Base-by-base conservation (phyloP, 2,797 vertebrate genomes). In the Gymnodraco acuticeps region DNA sequence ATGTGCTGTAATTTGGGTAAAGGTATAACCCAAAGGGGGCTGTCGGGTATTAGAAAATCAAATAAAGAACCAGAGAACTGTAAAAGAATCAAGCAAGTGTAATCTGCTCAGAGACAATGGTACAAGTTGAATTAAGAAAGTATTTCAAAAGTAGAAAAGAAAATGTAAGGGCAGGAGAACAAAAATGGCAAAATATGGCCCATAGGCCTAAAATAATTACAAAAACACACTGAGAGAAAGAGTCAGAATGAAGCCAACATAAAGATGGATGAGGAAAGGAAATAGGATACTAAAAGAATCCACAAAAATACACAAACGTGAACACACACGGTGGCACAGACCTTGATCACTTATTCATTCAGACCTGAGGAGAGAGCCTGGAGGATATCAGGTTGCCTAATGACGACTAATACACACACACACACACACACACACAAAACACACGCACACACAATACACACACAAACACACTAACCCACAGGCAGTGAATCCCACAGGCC, bases 331-430 rank as follows among this genome's bases (percentile, higher is more conserved):
- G 19, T 64, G 33, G 38, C 62, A 48, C 65, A 86, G 77, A 80
- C 74, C 84, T 80, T 88, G 80, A 92, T 92, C 83, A 93, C 87
- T 91, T 89, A 89, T 93, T 93, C 58, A 92, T 93, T 84, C 75
- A 84, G 81, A 77, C 83, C 81, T 80, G 67, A 79, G 84, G 66
- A 88, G 78, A 77, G 75, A 86, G 83, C 56, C 38, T 45, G 65
- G 76, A 69, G 70, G 88, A 88, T 38, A 38, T 92, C 77, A 81
- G 78, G 88, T 92, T 90, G 71, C 90, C 70, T 81, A 82, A 87
- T 85, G 64, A 82, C 77, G 64, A 82, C 75, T 70, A 60, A 88
- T 72, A 78, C 74, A 74, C 84, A 78, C 74, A 74, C 84, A 74
- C 84, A 78, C 74, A 74, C 84, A 67, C 69, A 70, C 64, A 60